Evolutionary conservation across 2,888 invertebrate genomes (phyloP), one percentile per base, ranked within the genome.

Genomic region (Mesorhabditis spiculigera): DNA sequence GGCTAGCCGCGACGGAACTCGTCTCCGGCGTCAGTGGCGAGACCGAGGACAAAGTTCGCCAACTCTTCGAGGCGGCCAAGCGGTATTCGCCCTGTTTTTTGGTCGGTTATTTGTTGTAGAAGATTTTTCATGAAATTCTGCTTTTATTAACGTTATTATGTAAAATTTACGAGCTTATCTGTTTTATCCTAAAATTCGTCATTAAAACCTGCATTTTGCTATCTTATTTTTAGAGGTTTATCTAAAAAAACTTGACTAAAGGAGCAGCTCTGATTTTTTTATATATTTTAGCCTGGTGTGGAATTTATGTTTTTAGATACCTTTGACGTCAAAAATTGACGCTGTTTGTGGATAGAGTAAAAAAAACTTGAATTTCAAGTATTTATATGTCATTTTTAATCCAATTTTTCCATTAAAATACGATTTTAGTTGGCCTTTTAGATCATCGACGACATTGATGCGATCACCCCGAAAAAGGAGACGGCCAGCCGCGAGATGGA

Each of bases 401-500:
- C 28, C 28, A 28, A 1, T 1, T 3, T 28, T 28, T 28, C 28
- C 28, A 28, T 28, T 28, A 3, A 28, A 3, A 28, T 28, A 28
- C 28, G 28, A 28, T 28, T 28, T 28, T 28, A 28, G 3, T 28
- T 3, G 3, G 1, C 28, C 28, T 28, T 28, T 66, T 44, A 77
- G 77, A 75, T 80, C 85, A 91, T 98, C 75, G 97, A 98, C 88
- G 95, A 97, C 88, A 93, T 98, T 73, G 97, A 98, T 89, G 91
- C 94, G n/a, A 92, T 98, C 65, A 93, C 94, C 45, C 93, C 92
- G 5, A 93, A 94, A 86, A 89, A 95, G 84, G 91, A 93, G 70
- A 91, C 91, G 81, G 94, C 94, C 4, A 93, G 93, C 82, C 92
- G 93, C 86, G 95, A 95, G 84, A 97, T 97, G 96, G 95, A 97